Evolutionary conservation across 2,113 vertebrate species (phyloP).

Genomic region (Nerophis ophidion): DNA sequence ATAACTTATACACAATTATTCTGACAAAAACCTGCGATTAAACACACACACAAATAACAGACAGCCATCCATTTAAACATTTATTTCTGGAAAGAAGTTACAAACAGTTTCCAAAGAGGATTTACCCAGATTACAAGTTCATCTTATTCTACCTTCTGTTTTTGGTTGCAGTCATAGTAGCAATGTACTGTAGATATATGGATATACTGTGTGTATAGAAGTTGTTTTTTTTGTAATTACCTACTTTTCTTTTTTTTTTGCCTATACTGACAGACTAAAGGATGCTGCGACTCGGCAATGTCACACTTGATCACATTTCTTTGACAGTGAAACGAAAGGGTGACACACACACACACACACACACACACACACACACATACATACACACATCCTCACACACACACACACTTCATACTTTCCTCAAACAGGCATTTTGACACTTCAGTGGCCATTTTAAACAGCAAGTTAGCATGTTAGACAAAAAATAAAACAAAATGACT

Average conservation of each 20-base stretch:
- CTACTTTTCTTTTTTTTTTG: constrained; percentile 50
- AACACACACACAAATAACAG: constrained; percentile 3
- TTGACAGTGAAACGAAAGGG: not conserved
- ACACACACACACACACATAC: not conserved
- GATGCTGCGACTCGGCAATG: constrained; percentile 26
- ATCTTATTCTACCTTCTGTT: constrained; percentile 51
- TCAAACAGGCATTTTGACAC: constrained; percentile 4
- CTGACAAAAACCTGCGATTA: too few relatives aligned
- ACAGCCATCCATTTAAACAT: constrained; percentile 73
- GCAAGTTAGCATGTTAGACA: not conserved
- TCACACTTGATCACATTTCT: not conserved
- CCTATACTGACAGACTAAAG: constrained; percentile 55
- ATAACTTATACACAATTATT: too few relatives aligned
- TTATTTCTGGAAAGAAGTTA: constrained; percentile 79
- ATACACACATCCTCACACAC: not conserved
- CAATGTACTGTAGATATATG: constrained; percentile 36
- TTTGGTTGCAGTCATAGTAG: constrained; percentile 57
- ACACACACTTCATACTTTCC: not conserved
- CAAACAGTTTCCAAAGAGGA: constrained; percentile 75
- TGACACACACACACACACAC: not conserved
- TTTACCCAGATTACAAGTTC: constrained; percentile 66
- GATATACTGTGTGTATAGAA: constrained; percentile 10
- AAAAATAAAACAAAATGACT: not conserved
- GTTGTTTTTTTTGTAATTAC: constrained; percentile 39
- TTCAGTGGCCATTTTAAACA: not conserved